A percentile compares a stretch with the other conserved stretches of the same genome.
Evolutionary conservation across 2,113 vertebrate genomes (phyloP).

Genomic region (Chionomys nivalis): DNA sequence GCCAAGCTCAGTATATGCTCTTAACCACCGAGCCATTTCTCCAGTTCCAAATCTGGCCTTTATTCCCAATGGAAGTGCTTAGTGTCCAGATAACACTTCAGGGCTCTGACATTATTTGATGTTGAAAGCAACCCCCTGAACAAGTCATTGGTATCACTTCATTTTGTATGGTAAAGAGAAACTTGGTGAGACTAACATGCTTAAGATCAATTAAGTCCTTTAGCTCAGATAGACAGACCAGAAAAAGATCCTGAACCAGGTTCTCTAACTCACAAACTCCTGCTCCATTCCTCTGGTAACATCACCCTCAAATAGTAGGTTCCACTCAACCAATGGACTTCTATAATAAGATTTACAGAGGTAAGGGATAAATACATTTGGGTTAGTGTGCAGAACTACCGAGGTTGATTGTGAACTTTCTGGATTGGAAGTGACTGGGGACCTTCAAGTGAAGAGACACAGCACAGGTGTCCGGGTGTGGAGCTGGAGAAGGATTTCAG

Average conservation of each 20-base stretch:
- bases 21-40: background rate
- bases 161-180: background rate
- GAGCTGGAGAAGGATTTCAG: background rate
- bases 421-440: conserved; percentile 39
- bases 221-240: background rate
- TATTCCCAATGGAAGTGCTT: background rate
- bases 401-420: conserved; percentile 35
- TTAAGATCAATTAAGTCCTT: background rate
- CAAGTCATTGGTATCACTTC: background rate
- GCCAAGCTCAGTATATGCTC: background rate
- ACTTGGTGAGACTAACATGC: background rate
- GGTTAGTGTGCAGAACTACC: background rate
- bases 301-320: background rate
- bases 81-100: background rate
- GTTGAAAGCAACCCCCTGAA: background rate
- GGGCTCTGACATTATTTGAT: background rate
- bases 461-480: background rate
- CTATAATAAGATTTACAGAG: conserved; percentile 31
- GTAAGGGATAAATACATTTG: conserved; percentile 28
- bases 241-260: background rate
- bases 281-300: background rate
- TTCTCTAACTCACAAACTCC: background rate
- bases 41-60: background rate
- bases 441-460: conserved; percentile 18
- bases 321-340: conserved; percentile 10